These are phyloP conservation scores for Stenolophus ochropezus DNA, from an alignment of 2,888 invertebrate genomes.

Conservation along the genomic window DNA sequence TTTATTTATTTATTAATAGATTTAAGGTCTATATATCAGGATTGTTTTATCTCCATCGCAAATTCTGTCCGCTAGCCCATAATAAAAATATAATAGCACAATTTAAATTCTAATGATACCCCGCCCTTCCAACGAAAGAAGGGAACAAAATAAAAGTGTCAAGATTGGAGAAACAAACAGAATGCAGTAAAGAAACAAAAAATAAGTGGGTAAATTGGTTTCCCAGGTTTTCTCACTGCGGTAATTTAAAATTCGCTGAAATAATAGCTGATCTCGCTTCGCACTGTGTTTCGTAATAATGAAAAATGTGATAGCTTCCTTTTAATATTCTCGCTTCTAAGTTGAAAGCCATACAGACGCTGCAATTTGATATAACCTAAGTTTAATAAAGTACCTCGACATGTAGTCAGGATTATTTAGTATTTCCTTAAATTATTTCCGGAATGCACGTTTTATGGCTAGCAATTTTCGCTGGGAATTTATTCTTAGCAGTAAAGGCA, in stretches of 20 bases:
- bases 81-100: slow-evolving; percentile 5
- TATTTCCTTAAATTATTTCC: slow-evolving; percentile 52
- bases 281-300: slow-evolving; percentile 29
- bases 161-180: slow-evolving; percentile 26
- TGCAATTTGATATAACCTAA: slow-evolving; percentile 20
- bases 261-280: slow-evolving; percentile 28
- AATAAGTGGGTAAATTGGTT: slow-evolving; percentile 33
- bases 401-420: slow-evolving; percentile 49
- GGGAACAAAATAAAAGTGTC: slow-evolving; percentile 11
- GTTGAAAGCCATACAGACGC: slow-evolving; percentile 9
- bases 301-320: slow-evolving; percentile 47
- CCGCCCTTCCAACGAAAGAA: background rate
- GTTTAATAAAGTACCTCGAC: slow-evolving; percentile 28
- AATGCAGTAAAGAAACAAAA: background rate
- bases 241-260: slow-evolving; percentile 29
- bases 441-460: slow-evolving; percentile 26
- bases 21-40: no score
- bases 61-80: background rate
- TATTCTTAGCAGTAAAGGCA: slow-evolving; percentile 28
- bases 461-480: slow-evolving; percentile 48
- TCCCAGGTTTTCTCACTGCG: slow-evolving; percentile 7
- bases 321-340: slow-evolving; percentile 31
- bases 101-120: slow-evolving; percentile 10
- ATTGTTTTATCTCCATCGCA: background rate
- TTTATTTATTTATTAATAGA: no score